phyloP scores from a whole-genome alignment of 2,113 vertebrate genomes.

The Charina bottae region DNA sequence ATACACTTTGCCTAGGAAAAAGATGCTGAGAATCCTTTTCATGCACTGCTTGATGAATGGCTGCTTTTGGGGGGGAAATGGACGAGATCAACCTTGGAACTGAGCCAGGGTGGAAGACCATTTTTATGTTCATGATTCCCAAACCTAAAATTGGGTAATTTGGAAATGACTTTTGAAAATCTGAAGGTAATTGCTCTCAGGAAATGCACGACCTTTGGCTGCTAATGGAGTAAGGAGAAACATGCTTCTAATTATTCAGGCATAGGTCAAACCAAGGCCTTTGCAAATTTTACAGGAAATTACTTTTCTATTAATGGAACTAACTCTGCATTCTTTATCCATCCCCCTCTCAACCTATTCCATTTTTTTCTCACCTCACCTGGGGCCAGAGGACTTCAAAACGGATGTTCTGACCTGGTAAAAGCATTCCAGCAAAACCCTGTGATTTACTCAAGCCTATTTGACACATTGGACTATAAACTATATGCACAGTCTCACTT shows the following conservation, averaged over 20 bases:
- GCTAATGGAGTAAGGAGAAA: constrained; percentile 28
- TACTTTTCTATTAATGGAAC: constrained; percentile 20
- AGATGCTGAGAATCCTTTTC: neutral
- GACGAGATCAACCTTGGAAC: neutral
- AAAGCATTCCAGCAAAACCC: neutral
- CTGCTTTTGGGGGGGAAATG: neutral
- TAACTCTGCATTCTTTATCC: constrained; percentile 8
- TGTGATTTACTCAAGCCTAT: neutral
- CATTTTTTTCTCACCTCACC: neutral
- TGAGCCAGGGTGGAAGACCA: neutral
- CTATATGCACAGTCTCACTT: neutral
- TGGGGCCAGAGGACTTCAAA: neutral
- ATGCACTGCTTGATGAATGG: neutral
- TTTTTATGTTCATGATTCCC: neutral
- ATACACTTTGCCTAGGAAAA: neutral
- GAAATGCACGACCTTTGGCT: constrained; percentile 24
- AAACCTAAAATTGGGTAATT: neutral
- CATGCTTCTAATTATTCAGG: constrained; percentile 12
- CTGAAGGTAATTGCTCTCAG: constrained; percentile 21
- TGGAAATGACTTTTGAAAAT: neutral
- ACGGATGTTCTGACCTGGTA: neutral
- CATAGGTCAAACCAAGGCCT: constrained; percentile 25
- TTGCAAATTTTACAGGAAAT: constrained; percentile 32
- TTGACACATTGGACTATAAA: neutral
- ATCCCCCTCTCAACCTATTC: neutral